Conservation (phyloP, 2,797 vertebrate genomes). For the Oophaga sylvatica region DNA sequence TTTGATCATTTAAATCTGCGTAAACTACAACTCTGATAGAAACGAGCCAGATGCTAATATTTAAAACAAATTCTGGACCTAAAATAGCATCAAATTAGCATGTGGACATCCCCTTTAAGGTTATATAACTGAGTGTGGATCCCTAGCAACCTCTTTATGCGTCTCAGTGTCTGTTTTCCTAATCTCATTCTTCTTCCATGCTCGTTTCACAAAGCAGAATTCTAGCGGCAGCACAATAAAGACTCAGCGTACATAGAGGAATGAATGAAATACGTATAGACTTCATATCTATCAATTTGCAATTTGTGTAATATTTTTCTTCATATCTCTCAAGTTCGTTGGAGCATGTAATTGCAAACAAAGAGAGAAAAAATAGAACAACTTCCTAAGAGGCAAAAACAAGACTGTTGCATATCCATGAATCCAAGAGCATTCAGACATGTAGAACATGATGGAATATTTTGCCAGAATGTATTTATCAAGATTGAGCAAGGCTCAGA, state of each 20-base stretch:
- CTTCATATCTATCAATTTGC: constrained; percentile 62
- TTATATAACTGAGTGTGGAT: not conserved
- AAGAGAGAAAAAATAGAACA: constrained; percentile 57
- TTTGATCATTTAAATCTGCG: no score
- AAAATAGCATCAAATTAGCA: no score
- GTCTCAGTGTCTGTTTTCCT: constrained; percentile 1
- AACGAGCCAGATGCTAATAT: not conserved
- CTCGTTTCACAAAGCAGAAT: constrained; percentile 25
- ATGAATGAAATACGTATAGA: constrained; percentile 54
- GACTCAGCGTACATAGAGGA: constrained; percentile 45
- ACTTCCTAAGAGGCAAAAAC: constrained; percentile 58
- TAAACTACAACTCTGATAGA: not conserved
- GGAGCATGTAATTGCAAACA: constrained; percentile 62
- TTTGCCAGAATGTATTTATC: constrained; percentile 59
- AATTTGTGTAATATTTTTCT: constrained; percentile 62
- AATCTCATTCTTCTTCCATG: constrained; percentile 25
- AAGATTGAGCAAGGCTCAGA: constrained; percentile 54
- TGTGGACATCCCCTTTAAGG: not conserved
- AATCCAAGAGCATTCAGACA: constrained; percentile 59
- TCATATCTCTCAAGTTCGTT: constrained; percentile 59
- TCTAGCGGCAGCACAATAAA: constrained; percentile 36
- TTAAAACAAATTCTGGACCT: not conserved
- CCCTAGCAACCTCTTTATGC: not conserved
- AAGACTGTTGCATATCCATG: constrained; percentile 60
- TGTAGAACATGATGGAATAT: constrained; percentile 56